A percentile compares a stretch with the other conserved stretches of the same genome.
Conservation (phyloP, 2,888 invertebrate species). For the Ectobius pallidus region DNA sequence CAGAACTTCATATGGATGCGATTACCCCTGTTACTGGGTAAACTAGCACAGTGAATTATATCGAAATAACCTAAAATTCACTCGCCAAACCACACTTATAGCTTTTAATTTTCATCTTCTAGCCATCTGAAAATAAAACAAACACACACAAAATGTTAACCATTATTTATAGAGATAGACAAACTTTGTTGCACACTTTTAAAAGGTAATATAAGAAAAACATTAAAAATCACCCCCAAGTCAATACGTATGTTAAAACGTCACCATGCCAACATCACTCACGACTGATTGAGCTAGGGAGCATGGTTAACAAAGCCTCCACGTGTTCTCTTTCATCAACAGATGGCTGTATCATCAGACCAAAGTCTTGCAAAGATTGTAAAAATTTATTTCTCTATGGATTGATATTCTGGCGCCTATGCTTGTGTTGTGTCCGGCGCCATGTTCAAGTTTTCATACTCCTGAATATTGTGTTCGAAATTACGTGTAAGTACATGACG, state of each 20-base stretch:
- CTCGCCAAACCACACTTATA: not conserved
- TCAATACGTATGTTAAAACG: not conserved
- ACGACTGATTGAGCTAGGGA: too few species aligned
- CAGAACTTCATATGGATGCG: constrained; percentile 39
- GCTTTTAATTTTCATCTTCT: not conserved
- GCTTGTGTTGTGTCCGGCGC: too few species aligned
- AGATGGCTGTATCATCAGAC: not conserved
- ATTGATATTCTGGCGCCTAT: too few species aligned
- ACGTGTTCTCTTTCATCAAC: not conserved
- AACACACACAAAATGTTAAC: too few species aligned
- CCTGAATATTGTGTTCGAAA: too few species aligned
- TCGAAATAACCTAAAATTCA: not conserved
- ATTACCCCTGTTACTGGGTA: not conserved
- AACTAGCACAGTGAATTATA: not conserved
- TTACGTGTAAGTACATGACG: too few species aligned
- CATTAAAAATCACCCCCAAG: not conserved
- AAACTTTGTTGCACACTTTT: too few species aligned
- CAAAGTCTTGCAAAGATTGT: too few species aligned
- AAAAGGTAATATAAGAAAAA: not conserved
- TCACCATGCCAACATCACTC: constrained; percentile 15
- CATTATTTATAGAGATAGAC: too few species aligned
- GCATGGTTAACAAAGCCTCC: not conserved
- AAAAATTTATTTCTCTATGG: too few species aligned
- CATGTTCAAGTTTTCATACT: too few species aligned
- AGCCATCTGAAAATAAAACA: not conserved